These are phyloP conservation scores for Pongo abelii DNA, from an alignment of 2,113 vertebrate genomes.

Conservation along the genomic window DNA sequence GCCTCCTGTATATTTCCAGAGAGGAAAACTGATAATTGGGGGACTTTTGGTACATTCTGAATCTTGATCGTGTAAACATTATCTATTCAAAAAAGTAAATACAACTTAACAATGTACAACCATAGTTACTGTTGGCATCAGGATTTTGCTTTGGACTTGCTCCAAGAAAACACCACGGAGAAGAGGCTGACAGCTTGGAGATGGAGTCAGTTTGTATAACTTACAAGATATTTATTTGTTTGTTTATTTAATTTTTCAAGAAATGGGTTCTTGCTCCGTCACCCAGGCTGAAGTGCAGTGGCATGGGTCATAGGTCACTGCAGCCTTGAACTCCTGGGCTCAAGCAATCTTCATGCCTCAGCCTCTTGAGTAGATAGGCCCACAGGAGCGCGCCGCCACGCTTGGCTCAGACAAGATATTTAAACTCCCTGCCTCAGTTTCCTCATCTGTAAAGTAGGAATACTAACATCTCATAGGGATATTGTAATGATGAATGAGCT, in stretches of 20 bases:
- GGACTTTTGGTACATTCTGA: background rate
- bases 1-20: background rate
- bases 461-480: background rate
- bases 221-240: background rate
- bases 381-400: background rate
- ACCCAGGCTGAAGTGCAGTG: background rate
- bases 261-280: background rate
- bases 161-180: background rate
- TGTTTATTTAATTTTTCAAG: too few species aligned
- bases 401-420: background rate
- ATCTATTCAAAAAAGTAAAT: background rate
- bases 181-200: background rate
- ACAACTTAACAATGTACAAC: background rate
- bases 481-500: background rate
- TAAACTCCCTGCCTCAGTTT: background rate
- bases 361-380: background rate
- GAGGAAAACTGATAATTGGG: background rate
- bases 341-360: background rate
- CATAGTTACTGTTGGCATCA: background rate
- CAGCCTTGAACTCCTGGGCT: background rate
- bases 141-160: background rate
- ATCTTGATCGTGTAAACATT: background rate
- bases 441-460: background rate
- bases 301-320: background rate
- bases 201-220: background rate